These are phyloP conservation scores for Mixornis gularis DNA, from an alignment of 2,113 vertebrate species.

Conservation along the genomic window DNA sequence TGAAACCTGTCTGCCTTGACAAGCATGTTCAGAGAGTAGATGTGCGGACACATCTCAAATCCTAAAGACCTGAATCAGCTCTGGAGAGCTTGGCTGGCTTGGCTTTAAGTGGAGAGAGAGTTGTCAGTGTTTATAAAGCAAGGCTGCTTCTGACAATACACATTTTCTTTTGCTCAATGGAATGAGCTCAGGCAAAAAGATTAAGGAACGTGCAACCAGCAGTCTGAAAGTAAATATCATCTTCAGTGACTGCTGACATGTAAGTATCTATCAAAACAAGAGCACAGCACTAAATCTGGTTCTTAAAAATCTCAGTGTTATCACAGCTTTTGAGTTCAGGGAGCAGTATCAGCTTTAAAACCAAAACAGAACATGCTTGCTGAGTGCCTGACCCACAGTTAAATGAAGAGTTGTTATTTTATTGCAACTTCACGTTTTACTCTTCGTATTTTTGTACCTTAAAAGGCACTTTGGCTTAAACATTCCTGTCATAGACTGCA, in stretches of 20 bases:
- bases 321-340: background rate
- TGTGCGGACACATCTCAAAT: background rate
- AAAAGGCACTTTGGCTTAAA: background rate
- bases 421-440: background rate
- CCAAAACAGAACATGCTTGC: background rate
- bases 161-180: background rate
- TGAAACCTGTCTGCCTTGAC: background rate
- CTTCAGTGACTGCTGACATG: background rate
- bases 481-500: background rate
- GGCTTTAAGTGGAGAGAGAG: background rate
- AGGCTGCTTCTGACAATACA: background rate
- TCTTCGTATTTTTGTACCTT: background rate
- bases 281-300: background rate
- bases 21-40: background rate
- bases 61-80: background rate
- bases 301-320: constrained; percentile 1
- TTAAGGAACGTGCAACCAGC: background rate
- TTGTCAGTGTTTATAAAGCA: background rate
- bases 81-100: background rate
- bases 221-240: constrained; percentile 28
- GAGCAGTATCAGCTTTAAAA: background rate
- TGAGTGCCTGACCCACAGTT: background rate
- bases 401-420: background rate
- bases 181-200: constrained; percentile 15
- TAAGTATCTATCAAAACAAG: background rate